Evolutionary conservation across 2,113 vertebrate species (phyloP).

Genomic region (Calyptommatus sinebrachiatus): DNA sequence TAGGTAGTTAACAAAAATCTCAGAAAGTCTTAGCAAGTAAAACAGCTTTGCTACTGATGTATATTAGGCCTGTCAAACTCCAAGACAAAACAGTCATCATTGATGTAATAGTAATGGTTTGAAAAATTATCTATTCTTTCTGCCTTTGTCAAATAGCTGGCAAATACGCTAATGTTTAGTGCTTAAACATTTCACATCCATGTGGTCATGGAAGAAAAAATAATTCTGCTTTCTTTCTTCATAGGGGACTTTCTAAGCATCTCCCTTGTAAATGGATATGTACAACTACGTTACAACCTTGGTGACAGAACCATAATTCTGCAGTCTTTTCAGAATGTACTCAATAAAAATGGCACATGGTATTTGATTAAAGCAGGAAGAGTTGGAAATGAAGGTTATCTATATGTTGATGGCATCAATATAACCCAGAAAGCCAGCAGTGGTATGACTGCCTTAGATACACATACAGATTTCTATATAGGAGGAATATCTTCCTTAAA

Average conservation of each 20-base stretch:
- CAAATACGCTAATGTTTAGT: neutral
- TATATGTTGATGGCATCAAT: conserved; percentile 73
- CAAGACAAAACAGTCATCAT: too few relatives aligned
- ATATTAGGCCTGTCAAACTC: neutral
- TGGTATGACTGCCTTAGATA: conserved; percentile 78
- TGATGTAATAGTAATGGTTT: neutral
- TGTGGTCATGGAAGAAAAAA: neutral
- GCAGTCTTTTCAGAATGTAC: conserved; percentile 65
- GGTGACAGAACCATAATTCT: conserved; percentile 75
- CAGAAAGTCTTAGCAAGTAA: neutral
- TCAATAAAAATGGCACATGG: conserved; percentile 66
- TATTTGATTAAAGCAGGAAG: conserved; percentile 76
- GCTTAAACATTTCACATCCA: neutral
- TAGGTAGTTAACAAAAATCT: too few relatives aligned
- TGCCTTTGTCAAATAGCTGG: neutral
- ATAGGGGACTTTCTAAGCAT: conserved; percentile 88
- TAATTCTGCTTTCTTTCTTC: neutral
- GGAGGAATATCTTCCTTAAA: conserved; percentile 79
- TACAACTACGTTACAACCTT: conserved; percentile 82
- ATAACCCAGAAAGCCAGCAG: conserved; percentile 56
- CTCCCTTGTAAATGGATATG: conserved; percentile 74
- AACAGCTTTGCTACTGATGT: neutral
- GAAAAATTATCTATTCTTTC: neutral
- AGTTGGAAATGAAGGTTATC: conserved; percentile 73
- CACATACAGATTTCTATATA: conserved; percentile 75